Evolutionary conservation across 1,140 invertebrate species (phyloP).

Genomic region (Augochlora pura): DNA sequence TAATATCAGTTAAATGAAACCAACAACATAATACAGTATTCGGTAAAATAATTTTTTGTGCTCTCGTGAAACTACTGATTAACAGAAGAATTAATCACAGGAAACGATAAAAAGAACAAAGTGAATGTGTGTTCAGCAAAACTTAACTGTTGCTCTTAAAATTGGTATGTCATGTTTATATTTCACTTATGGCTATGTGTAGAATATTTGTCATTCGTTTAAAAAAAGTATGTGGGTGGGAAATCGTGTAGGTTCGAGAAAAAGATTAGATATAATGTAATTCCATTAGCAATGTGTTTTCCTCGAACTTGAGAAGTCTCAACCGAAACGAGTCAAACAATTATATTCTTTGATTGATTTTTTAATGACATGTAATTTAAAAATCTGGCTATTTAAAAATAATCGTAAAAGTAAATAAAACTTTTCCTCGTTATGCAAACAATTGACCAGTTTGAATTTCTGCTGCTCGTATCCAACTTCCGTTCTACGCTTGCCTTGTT

Average conservation of each 20-base stretch:
- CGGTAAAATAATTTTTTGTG: no score
- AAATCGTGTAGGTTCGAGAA: neutral
- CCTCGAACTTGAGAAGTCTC: neutral
- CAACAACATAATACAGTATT: neutral
- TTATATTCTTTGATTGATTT: neutral
- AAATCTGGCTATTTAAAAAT: neutral
- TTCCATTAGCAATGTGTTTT: neutral
- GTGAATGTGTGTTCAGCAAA: conserved; percentile 10
- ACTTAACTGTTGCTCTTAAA: neutral
- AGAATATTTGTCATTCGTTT: neutral
- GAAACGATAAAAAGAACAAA: neutral
- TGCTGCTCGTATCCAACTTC: conserved; percentile 42
- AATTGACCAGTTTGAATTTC: conserved; percentile 18
- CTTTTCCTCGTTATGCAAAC: conserved; percentile 4
- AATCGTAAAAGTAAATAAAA: neutral
- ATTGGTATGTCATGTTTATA: conserved; percentile 28
- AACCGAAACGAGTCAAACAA: neutral
- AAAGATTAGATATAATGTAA: neutral
- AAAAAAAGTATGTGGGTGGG: neutral
- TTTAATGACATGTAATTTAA: neutral
- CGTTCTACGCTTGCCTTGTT: conserved; percentile 37
- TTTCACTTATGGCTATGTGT: neutral
- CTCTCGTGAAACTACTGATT: neutral
- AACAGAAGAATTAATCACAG: conserved; percentile 15
- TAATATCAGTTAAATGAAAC: neutral